Percentiles rank a stretch among this genome's conserved stretches.
These are phyloP conservation scores for Myopa tessellatipennis DNA, from an alignment of 2,888 invertebrate species.

Conservation along the genomic window DNA sequence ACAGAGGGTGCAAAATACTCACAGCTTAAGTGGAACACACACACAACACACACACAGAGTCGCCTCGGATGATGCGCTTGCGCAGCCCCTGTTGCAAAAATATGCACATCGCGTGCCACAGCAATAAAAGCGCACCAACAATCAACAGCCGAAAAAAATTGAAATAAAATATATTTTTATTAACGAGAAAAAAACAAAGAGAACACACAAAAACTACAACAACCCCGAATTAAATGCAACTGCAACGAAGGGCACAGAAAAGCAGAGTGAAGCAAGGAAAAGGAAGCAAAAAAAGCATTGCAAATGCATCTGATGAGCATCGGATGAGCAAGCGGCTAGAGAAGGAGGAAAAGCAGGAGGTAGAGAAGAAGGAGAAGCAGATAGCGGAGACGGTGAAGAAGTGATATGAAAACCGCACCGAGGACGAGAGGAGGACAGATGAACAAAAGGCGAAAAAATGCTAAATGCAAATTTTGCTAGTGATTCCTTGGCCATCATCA, in stretches of 20 bases:
- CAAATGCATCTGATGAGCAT: not conserved
- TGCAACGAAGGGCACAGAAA: not conserved
- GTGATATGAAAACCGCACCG: not conserved
- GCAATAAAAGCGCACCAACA: constrained; percentile 37
- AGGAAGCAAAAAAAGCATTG: not conserved
- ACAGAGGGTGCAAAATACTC: constrained; percentile 5
- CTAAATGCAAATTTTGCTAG: not conserved
- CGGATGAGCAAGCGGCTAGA: not conserved
- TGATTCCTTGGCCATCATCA: not conserved
- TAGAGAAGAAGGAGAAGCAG: not conserved
- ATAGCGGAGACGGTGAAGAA: not conserved
- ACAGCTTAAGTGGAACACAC: not conserved
- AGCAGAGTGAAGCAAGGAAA: not conserved
- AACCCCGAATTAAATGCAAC: not conserved
- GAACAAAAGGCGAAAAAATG: not conserved
- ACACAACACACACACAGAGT: not conserved
- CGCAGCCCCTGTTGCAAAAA: constrained; percentile 26
- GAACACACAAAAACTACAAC: not conserved
- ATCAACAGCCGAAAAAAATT: not conserved
- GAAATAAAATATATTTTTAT: constrained; percentile 18
- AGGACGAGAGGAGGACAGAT: not conserved
- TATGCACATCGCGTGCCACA: constrained; percentile 43
- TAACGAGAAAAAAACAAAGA: not conserved
- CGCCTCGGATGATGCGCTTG: not conserved
- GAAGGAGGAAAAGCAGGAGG: not conserved